Conservation (phyloP, 2,113 vertebrate genomes). For the Colius striatus region DNA sequence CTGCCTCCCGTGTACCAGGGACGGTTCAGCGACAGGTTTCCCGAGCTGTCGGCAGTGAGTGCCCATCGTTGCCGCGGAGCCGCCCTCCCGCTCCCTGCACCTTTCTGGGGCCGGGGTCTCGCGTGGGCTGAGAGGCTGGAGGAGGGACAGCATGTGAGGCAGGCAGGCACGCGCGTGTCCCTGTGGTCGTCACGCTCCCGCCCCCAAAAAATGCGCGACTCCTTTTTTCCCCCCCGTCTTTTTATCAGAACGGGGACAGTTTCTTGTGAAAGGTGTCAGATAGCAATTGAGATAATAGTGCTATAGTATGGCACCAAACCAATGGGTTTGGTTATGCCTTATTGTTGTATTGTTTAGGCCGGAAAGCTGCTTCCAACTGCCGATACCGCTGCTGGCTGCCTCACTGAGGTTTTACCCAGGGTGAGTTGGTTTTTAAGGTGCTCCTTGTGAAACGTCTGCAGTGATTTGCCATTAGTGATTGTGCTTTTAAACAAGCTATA, state of each 20-base stretch:
- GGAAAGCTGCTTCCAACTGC: conserved; percentile 76
- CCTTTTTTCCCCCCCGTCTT: fast-evolving
- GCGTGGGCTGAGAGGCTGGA: neutral
- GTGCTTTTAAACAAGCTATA: neutral
- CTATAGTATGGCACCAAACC: too few relatives aligned
- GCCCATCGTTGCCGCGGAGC: fast-evolving
- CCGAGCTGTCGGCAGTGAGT: conserved; percentile 51
- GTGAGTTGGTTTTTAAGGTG: conserved; percentile 60
- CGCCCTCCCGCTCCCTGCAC: fast-evolving
- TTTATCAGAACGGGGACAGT: neutral
- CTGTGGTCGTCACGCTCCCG: fast-evolving
- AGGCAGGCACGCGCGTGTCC: fast-evolving
- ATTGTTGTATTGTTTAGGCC: conserved; percentile 70
- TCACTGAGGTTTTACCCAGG: conserved; percentile 76
- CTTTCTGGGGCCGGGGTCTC: neutral
- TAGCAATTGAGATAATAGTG: neutral
- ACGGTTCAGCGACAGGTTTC: conserved; percentile 20
- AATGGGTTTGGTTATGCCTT: neutral
- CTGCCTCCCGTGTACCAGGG: conserved; percentile 18
- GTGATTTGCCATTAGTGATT: neutral
- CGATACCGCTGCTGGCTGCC: conserved; percentile 64
- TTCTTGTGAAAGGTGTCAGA: neutral
- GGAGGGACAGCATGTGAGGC: neutral
- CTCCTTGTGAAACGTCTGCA: neutral
- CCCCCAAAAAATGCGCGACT: fast-evolving